Evolutionary conservation across 2,888 invertebrate genomes (phyloP), one percentile per base, ranked within the genome.

Genomic region (Acrobasis suavella): DNA sequence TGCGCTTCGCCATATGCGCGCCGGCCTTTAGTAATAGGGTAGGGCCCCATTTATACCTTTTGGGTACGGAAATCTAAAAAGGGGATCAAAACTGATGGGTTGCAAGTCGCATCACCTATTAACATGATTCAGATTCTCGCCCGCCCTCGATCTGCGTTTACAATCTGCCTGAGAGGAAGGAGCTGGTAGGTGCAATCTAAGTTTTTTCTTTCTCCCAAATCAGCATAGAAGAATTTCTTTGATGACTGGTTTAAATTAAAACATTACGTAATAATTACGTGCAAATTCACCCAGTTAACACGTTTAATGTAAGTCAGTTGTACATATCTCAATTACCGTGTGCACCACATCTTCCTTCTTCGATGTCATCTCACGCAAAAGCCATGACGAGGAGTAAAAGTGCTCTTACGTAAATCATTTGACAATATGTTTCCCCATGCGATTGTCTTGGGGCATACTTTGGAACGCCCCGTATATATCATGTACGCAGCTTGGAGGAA

Each of bases 381-480:
- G 66, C 68, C 79, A 80, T 83, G 73, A 82, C 82, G 74, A 50
- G 69, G 69, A 70, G 77, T 80, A 80, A 81, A 80, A 80, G 77
- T 75, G 64, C 50, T 69, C 67, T 90, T 87, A 80, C 77, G 84
- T 74, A 87, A 89, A 85, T 66, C 69, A 70, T 68, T 67, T 72
- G 81, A 87, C 88, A 89, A 87, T 86, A 71, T 76, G 78, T 90
- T 91, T 90, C 90, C 87, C 81, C 89, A 91, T 83, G 69, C 85
- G 77, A 91, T 91, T 91, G 91, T 91, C 76, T 78, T 69, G 73
- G 77, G 59, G 71, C 86, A 91, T 64, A 75, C 78, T 73, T 75
- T 73, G 91, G 91, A 91, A 91, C 91, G 89, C 74, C 67, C 69
- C 69, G 81, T 91, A 91, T 91, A 91, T 78, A 91, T 82, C 76